Evolutionary conservation across 1,140 invertebrate species (phyloP).

Genomic region (Heliconius nattereri): DNA sequence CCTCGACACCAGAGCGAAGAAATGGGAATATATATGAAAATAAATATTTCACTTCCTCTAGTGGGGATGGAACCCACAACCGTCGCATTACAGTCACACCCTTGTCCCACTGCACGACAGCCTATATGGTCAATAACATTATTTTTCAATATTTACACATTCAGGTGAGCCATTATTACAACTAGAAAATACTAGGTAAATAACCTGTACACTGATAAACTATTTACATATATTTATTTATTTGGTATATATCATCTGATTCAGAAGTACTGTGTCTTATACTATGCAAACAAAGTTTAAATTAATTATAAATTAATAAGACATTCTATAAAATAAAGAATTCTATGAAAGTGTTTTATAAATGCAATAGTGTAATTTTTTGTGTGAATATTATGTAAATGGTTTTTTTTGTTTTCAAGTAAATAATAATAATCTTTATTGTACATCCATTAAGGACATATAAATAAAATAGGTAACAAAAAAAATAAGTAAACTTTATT

Average conservation of each 20-base stretch:
- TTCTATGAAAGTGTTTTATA: neutral
- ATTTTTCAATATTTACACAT: neutral
- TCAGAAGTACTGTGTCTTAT: too few relatives aligned
- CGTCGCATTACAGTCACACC: too few relatives aligned
- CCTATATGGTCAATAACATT: neutral
- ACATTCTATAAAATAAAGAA: neutral
- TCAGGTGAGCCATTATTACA: neutral
- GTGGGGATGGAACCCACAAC: too few relatives aligned
- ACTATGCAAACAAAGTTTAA: neutral
- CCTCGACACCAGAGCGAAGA: too few relatives aligned
- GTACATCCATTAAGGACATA: too few relatives aligned
- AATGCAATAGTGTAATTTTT: neutral
- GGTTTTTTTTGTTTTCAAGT: neutral
- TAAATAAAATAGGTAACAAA: too few relatives aligned
- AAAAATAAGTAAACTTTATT: too few relatives aligned
- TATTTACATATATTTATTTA: constrained; percentile 26
- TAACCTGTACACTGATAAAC: constrained; percentile 28
- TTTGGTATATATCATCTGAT: neutral
- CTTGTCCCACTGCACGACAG: too few relatives aligned
- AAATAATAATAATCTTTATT: too few relatives aligned
- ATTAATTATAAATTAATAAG: neutral
- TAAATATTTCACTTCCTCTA: too few relatives aligned
- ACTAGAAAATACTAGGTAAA: constrained; percentile 30
- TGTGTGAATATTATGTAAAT: neutral
- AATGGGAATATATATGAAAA: too few relatives aligned